Evolutionary conservation across 1,140 invertebrate genomes (phyloP).

Genomic region (Drepana arcuata): DNA sequence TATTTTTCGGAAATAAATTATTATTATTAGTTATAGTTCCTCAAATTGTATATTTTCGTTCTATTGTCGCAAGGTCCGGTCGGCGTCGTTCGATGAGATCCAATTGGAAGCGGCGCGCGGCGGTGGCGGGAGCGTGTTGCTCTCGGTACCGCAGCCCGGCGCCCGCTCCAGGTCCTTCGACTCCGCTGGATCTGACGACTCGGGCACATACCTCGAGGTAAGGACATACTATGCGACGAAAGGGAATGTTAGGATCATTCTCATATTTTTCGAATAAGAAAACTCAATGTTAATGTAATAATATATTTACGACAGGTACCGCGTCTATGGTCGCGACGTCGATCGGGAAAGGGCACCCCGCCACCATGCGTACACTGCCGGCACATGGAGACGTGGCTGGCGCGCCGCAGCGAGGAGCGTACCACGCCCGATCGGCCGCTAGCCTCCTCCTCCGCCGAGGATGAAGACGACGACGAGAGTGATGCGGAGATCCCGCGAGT

Average conservation of each 20-base stretch:
- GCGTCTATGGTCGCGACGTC: conserved; percentile 74
- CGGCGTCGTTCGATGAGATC: conserved; percentile 90
- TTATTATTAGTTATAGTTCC: no score
- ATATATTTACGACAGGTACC: conserved; percentile 66
- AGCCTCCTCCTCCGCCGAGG: conserved; percentile 68
- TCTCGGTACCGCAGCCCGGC: conserved; percentile 78
- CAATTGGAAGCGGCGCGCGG: conserved; percentile 82
- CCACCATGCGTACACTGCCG: conserved; percentile 77
- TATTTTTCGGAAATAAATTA: no score
- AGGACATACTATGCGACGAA: no score
- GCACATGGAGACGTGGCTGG: conserved; percentile 76
- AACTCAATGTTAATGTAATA: no score
- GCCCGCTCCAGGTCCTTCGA: conserved; percentile 84
- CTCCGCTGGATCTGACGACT: conserved; percentile 78
- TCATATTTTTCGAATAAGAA: no score
- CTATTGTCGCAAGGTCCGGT: conserved; percentile 76
- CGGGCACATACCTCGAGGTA: conserved; percentile 76
- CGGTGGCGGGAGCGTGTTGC: conserved; percentile 58
- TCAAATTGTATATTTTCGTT: no score
- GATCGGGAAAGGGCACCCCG: conserved; percentile 75
- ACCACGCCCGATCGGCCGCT: conserved; percentile 59
- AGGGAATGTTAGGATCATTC: no score
- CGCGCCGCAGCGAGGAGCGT: conserved; percentile 68
- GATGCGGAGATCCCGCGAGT: conserved; percentile 70
- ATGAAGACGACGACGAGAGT: conserved; percentile 73